Conservation (phyloP, 2,888 invertebrate species). For the Cephus sareptanus region DNA sequence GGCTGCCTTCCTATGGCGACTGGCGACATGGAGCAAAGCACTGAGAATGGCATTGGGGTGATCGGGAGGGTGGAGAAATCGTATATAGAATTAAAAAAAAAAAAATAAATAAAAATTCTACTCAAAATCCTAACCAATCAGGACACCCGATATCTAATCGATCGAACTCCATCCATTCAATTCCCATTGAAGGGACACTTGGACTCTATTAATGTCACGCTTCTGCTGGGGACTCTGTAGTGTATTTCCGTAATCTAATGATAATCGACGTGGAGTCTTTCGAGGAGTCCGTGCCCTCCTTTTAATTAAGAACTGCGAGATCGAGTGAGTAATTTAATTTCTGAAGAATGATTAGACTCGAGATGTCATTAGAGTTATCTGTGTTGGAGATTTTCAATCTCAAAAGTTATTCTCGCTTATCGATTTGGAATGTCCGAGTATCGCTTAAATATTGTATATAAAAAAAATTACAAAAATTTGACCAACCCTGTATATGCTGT, state of each 20-base stretch:
- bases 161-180: background rate
- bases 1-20: conserved; percentile 29
- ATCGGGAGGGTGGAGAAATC: background rate
- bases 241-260: background rate
- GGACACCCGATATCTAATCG: background rate
- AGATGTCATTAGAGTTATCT: background rate
- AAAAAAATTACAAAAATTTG: background rate
- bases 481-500: background rate
- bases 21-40: background rate
- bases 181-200: background rate
- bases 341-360: background rate
- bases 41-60: background rate
- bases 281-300: background rate
- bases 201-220: background rate
- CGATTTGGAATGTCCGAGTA: background rate
- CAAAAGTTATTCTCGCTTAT: background rate
- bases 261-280: background rate
- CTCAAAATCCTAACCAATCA: background rate
- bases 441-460: background rate
- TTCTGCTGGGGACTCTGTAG: background rate
- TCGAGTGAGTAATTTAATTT: background rate
- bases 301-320: background rate
- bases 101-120: background rate
- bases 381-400: background rate
- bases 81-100: background rate